A percentile compares a stretch with the other conserved stretches of the same genome.
These are phyloP conservation scores for Xestia xanthographa DNA, from an alignment of 2,888 invertebrate species.

Conservation along the genomic window DNA sequence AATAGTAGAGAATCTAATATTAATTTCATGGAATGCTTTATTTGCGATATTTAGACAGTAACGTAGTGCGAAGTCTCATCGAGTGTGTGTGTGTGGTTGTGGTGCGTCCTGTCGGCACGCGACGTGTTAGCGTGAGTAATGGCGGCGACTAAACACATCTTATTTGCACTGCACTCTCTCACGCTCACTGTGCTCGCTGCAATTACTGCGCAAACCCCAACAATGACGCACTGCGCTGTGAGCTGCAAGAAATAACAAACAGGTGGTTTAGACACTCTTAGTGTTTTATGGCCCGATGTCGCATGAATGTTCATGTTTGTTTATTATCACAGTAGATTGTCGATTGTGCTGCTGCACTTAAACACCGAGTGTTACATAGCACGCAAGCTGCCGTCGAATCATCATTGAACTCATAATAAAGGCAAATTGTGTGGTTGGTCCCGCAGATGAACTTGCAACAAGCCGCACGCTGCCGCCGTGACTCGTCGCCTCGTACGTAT, in stretches of 20 bases:
- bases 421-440: neutral
- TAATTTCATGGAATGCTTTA: neutral
- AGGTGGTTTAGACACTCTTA: neutral
- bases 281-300: neutral
- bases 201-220: neutral
- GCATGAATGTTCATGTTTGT: too few relatives aligned
- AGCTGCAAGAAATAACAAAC: neutral
- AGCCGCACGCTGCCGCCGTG: neutral
- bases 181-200: neutral
- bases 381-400: neutral
- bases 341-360: neutral
- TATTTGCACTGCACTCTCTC: constrained; percentile 21
- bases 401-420: neutral
- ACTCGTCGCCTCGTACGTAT: too few relatives aligned
- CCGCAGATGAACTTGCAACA: neutral
- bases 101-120: neutral
- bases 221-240: neutral
- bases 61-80: neutral
- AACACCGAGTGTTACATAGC: neutral
- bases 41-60: neutral
- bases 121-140: constrained; percentile 21
- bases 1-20: neutral
- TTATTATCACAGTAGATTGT: neutral
- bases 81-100: neutral
- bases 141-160: constrained; percentile 11